Conservation (phyloP, 2,113 vertebrate species). For the Dolichotis patagonum region DNA sequence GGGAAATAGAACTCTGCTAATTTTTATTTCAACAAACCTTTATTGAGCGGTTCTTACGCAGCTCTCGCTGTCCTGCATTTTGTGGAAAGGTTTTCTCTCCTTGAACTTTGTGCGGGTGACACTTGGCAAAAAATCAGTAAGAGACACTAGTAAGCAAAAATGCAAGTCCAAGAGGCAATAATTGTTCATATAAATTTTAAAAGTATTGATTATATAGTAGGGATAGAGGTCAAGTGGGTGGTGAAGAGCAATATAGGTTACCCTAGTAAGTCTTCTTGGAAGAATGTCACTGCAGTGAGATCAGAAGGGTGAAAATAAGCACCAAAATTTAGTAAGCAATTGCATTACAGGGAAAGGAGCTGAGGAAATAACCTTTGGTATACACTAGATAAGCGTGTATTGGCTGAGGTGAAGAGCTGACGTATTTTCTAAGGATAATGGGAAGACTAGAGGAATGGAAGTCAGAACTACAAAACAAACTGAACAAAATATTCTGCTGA, state of each 20-base stretch:
- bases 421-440: not conserved
- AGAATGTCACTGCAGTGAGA: not conserved
- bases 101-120: too few species aligned
- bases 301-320: accelerated
- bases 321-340: not conserved
- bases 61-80: not conserved
- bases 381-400: accelerated
- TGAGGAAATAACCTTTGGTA: accelerated
- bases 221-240: not conserved
- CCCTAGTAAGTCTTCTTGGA: not conserved
- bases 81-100: not conserved
- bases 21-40: not conserved
- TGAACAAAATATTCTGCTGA: too few species aligned
- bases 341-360: not conserved
- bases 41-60: not conserved
- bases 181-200: not conserved
- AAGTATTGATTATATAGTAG: not conserved
- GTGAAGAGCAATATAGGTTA: accelerated
- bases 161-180: not conserved
- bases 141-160: not conserved
- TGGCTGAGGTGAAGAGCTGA: too few species aligned
- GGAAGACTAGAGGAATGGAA: not conserved
- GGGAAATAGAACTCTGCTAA: too few species aligned
- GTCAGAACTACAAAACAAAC: not conserved
- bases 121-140: not conserved